These are phyloP conservation scores for Mastomys coucha DNA, from an alignment of 2,113 vertebrate species.

Conservation along the genomic window DNA sequence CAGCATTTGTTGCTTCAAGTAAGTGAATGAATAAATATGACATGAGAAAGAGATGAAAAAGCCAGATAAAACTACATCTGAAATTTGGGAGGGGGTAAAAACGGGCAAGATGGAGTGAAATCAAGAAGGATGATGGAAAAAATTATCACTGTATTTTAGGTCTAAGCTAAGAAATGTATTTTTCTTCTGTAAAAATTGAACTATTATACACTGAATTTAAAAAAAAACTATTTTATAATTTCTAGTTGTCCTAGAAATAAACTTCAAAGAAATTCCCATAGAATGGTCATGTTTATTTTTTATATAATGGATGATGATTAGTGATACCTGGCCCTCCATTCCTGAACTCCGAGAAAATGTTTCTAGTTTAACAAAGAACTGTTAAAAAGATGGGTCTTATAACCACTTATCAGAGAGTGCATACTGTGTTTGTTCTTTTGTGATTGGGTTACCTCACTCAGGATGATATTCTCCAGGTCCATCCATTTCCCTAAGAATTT, in stretches of 20 bases:
- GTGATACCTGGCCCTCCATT: conserved; percentile 2
- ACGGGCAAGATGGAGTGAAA: not conserved
- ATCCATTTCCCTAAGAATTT: too few species aligned
- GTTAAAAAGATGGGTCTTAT: not conserved
- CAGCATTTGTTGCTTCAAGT: not conserved
- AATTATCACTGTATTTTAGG: not conserved
- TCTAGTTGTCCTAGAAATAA: not conserved
- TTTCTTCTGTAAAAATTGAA: conserved; percentile 30
- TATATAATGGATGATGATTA: not conserved
- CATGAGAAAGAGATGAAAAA: conserved; percentile 12
- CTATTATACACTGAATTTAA: not conserved
- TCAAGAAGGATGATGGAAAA: not conserved
- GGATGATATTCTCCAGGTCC: too few species aligned
- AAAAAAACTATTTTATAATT: conserved; percentile 40
- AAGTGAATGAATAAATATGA: not conserved
- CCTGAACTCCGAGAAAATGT: not conserved
- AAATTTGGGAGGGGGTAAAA: not conserved
- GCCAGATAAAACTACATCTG: not conserved
- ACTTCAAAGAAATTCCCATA: conserved; percentile 38
- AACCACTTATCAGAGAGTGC: too few species aligned
- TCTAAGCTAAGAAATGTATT: conserved; percentile 3
- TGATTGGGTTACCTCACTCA: too few species aligned
- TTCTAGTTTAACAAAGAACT: not conserved
- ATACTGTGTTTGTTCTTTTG: too few species aligned
- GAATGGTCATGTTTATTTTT: conserved; percentile 5